A percentile compares a stretch with the other conserved stretches of the same genome.
Evolutionary conservation across 2,888 invertebrate species (phyloP).

Genomic region (Melanostoma mellinum): DNA sequence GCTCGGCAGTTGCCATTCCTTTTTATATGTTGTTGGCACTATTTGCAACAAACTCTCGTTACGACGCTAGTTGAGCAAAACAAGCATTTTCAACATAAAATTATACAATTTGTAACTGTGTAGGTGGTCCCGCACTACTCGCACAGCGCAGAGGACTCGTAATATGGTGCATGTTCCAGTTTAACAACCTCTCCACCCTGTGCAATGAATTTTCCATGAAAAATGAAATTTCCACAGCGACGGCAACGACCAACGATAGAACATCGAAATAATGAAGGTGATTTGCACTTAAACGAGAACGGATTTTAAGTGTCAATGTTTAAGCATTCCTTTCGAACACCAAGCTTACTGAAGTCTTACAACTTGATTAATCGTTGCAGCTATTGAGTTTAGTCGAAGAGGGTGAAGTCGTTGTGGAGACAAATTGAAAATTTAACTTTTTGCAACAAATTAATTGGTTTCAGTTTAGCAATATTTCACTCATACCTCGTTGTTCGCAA

Average conservation of each 20-base stretch:
- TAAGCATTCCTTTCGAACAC: constrained; percentile 6
- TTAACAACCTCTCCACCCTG: constrained; percentile 7
- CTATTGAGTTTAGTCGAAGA: constrained; percentile 2
- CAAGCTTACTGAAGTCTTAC: constrained; percentile 31
- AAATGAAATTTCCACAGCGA: background rate
- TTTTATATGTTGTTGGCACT: background rate
- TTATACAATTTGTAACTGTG: constrained; percentile 36
- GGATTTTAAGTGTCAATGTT: constrained; percentile 43
- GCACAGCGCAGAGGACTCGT: background rate
- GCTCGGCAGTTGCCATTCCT: background rate
- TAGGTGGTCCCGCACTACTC: background rate
- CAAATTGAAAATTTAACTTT: constrained; percentile 54
- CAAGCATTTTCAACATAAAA: constrained; percentile 40
- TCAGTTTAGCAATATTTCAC: constrained; percentile 7
- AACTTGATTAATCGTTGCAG: constrained; percentile 49
- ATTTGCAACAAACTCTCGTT: constrained; percentile 26
- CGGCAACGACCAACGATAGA: background rate
- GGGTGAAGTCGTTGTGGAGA: constrained; percentile 35
- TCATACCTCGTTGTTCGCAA: background rate
- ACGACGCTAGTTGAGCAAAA: constrained; percentile 47
- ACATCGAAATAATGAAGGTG: constrained; percentile 52
- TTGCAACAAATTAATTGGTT: constrained; percentile 25
- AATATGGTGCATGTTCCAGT: constrained; percentile 25
- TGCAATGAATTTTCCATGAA: constrained; percentile 9
- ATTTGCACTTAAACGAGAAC: constrained; percentile 49